Evolutionary conservation across 2,888 invertebrate genomes (phyloP).

Genomic region (Leptopilina myrica): DNA sequence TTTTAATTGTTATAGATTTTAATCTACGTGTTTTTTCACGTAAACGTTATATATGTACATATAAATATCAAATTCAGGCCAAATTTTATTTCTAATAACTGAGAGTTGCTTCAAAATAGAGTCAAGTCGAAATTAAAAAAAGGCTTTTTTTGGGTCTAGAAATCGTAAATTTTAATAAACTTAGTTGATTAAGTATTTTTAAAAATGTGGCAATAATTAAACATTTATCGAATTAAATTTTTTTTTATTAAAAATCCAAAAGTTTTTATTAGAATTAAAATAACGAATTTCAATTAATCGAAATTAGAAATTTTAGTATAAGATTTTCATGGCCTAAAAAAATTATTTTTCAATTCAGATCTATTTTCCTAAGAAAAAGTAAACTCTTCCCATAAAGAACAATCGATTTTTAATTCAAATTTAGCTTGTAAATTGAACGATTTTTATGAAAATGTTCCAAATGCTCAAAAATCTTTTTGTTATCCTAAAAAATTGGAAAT

Average conservation of each 20-base stretch:
- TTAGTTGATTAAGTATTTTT: not conserved
- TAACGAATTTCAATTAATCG: no score
- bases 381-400: not conserved
- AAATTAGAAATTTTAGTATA: not conserved
- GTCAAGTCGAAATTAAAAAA: not conserved
- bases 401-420: not conserved
- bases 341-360: slow-evolving; percentile 19
- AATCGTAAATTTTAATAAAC: not conserved
- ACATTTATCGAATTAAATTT: no score
- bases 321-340: not conserved
- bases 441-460: not conserved
- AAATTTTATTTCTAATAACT: slow-evolving; percentile 16
- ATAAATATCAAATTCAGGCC: not conserved
- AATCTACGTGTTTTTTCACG: not conserved
- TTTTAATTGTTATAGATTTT: slow-evolving; percentile 11
- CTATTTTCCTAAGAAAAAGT: slow-evolving; percentile 18
- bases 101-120: not conserved
- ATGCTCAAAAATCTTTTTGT: slow-evolving; percentile 16
- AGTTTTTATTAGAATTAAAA: no score
- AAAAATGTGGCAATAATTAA: slow-evolving; percentile 13
- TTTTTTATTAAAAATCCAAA: no score
- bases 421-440: not conserved
- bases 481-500: slow-evolving; percentile 43
- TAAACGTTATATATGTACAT: slow-evolving; percentile 10
- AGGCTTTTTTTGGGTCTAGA: not conserved